A percentile compares a stretch with the other conserved stretches of the same genome.
Conservation (phyloP, 2,113 vertebrate species). For the Chionodraco myersi region DNA sequence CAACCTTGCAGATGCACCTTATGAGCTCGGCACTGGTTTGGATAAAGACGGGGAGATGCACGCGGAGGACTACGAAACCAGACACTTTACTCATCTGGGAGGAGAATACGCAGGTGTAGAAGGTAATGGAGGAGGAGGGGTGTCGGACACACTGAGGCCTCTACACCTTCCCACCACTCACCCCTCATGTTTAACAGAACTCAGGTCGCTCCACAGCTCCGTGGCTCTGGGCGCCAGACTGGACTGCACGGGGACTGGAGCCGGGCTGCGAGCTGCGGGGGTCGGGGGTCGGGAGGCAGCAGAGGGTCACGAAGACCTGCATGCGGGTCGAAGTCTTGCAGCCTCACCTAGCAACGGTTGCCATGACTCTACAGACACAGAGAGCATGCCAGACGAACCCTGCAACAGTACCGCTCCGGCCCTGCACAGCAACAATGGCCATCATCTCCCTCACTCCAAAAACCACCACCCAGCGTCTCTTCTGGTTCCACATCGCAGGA, state of each 20-base stretch:
- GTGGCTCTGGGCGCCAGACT: conserved; percentile 87
- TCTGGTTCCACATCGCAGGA: conserved; percentile 56
- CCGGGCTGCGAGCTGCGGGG: conserved; percentile 55
- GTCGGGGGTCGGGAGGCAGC: conserved; percentile 87
- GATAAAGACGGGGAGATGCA: conserved; percentile 92
- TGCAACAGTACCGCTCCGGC: conserved; percentile 75
- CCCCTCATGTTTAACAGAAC: conserved; percentile 91
- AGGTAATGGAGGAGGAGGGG: conserved; percentile 67
- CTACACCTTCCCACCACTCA: conserved; percentile 86
- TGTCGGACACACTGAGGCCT: conserved; percentile 79
- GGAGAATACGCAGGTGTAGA: conserved; percentile 75
- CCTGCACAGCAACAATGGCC: conserved; percentile 78
- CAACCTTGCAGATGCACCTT: conserved; percentile 89
- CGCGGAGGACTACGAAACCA: conserved; percentile 67
- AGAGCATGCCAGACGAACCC: conserved; percentile 94
- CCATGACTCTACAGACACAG: conserved; percentile 97
- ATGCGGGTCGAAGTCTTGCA: conserved; percentile 76
- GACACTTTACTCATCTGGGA: conserved; percentile 81
- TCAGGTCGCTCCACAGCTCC: conserved; percentile 91
- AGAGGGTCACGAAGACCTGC: conserved; percentile 90
- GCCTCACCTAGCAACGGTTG: conserved; percentile 93
- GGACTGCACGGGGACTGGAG: conserved; percentile 81
- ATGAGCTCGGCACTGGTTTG: conserved; percentile 88
- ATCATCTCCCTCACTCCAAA: conserved; percentile 70
- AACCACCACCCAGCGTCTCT: conserved; percentile 60